Percentiles rank a stretch among this genome's conserved stretches.
Evolutionary conservation across 2,113 vertebrate species (phyloP).

Genomic region (Taxidea taxus): DNA sequence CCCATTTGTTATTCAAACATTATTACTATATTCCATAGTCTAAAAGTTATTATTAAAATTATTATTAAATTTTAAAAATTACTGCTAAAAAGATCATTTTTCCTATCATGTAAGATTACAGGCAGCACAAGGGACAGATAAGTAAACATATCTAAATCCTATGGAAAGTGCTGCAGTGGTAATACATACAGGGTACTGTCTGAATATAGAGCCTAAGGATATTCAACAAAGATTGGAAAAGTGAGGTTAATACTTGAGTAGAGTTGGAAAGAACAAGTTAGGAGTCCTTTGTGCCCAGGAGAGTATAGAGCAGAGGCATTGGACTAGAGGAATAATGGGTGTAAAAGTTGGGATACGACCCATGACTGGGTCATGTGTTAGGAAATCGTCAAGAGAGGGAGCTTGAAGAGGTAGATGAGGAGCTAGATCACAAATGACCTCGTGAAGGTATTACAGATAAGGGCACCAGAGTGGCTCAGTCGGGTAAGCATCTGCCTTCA

Average conservation of each 20-base stretch:
- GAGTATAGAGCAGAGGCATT: background rate
- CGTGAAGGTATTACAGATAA: background rate
- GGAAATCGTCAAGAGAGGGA: background rate
- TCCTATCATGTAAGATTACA: background rate
- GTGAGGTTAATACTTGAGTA: background rate
- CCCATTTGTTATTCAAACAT: background rate
- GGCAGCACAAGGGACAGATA: background rate
- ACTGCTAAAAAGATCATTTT: background rate
- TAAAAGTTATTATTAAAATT: background rate
- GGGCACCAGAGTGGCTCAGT: too few relatives aligned
- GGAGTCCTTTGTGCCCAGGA: background rate
- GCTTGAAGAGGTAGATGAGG: background rate
- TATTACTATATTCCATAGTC: background rate
- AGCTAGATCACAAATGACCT: background rate
- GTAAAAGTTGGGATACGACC: background rate
- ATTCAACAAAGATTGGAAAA: background rate
- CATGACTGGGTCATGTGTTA: background rate
- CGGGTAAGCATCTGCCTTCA: too few relatives aligned
- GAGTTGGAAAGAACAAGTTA: background rate
- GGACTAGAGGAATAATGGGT: background rate
- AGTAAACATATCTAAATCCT: background rate
- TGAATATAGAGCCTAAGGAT: background rate
- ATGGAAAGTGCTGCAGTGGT: background rate
- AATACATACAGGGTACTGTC: background rate
- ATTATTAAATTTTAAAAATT: background rate